phyloP scores from a whole-genome alignment of 53 echinoderm and acorn worm species.

The Echinarachnius parma region DNA sequence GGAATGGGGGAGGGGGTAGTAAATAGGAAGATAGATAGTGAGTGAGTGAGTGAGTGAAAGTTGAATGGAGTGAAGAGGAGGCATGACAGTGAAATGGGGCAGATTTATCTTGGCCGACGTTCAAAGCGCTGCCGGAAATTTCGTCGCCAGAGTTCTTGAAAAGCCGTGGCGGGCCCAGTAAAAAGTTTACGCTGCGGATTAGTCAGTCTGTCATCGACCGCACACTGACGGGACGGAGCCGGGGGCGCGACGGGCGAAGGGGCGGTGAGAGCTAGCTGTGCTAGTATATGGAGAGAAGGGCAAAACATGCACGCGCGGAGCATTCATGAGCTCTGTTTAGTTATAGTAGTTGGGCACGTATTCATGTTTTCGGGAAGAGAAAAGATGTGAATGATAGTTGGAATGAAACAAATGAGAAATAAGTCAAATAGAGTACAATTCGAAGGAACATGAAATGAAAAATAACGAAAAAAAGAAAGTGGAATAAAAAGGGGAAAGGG shows the following conservation, averaged over 20 bases:
- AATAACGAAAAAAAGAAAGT: no score
- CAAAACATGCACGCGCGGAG: no score
- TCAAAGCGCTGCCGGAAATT: slow-evolving; percentile 33
- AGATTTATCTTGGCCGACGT: slow-evolving; percentile 31
- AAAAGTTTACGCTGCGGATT: slow-evolving; percentile 27
- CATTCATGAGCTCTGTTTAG: no score
- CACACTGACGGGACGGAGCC: slow-evolving; percentile 28
- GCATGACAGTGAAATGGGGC: background rate
- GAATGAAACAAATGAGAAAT: no score
- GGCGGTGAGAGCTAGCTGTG: slow-evolving; percentile 7
- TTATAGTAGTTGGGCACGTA: no score
- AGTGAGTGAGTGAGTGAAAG: background rate
- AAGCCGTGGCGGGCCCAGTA: slow-evolving; percentile 14
- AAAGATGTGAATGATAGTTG: no score
- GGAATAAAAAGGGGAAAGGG: background rate
- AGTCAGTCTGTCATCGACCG: slow-evolving; percentile 32
- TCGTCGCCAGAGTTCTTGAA: slow-evolving; percentile 25
- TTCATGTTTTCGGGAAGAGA: background rate
- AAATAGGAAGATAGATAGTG: background rate
- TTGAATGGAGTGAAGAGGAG: background rate
- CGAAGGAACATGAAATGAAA: no score
- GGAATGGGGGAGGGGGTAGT: background rate
- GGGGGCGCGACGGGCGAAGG: slow-evolving; percentile 21
- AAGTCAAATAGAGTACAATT: no score
- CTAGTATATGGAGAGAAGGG: no score